A percentile compares a stretch with the other conserved stretches of the same genome.
Evolutionary conservation across 1,140 invertebrate genomes (phyloP).

Genomic region (Gryllus bimaculatus): DNA sequence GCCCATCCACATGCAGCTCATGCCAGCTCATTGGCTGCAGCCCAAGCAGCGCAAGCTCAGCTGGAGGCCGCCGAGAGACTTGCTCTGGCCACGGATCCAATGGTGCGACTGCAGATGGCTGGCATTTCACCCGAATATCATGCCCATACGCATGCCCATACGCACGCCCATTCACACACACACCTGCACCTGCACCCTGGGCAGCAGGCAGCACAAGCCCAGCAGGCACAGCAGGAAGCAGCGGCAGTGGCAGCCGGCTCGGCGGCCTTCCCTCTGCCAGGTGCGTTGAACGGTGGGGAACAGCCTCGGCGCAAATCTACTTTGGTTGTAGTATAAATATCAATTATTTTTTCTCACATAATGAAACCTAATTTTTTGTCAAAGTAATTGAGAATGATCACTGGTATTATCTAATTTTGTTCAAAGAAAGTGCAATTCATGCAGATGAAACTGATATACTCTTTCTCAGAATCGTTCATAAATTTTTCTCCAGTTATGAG

Average conservation of each 20-base stretch:
- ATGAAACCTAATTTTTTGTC: too few species aligned
- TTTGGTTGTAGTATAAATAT: too few species aligned
- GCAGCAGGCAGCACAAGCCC: slow-evolving; percentile 62
- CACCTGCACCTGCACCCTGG: slow-evolving; percentile 81
- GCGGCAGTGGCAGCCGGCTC: slow-evolving; percentile 37
- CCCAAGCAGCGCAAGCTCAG: slow-evolving; percentile 26
- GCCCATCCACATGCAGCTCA: slow-evolving; percentile 12
- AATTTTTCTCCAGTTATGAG: too few species aligned
- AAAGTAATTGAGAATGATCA: too few species aligned
- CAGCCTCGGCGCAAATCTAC: background rate
- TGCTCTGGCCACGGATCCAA: slow-evolving; percentile 59
- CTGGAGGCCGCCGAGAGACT: slow-evolving; percentile 52
- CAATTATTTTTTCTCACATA: too few species aligned
- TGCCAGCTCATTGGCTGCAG: slow-evolving; percentile 14
- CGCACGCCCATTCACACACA: slow-evolving; percentile 63
- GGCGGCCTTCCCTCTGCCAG: slow-evolving; percentile 46
- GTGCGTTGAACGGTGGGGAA: slow-evolving; percentile 30
- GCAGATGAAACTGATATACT: too few species aligned
- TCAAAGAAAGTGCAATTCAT: too few species aligned
- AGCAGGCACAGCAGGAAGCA: slow-evolving; percentile 40
- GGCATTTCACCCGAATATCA: slow-evolving; percentile 71
- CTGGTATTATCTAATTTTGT: too few species aligned
- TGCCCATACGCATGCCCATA: slow-evolving; percentile 74
- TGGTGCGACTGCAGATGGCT: slow-evolving; percentile 74
- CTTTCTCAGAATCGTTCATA: too few species aligned